A percentile compares a stretch with the other conserved stretches of the same genome.
Conservation (phyloP, 2,113 vertebrate species). For the Sapayoa aenigma region DNA sequence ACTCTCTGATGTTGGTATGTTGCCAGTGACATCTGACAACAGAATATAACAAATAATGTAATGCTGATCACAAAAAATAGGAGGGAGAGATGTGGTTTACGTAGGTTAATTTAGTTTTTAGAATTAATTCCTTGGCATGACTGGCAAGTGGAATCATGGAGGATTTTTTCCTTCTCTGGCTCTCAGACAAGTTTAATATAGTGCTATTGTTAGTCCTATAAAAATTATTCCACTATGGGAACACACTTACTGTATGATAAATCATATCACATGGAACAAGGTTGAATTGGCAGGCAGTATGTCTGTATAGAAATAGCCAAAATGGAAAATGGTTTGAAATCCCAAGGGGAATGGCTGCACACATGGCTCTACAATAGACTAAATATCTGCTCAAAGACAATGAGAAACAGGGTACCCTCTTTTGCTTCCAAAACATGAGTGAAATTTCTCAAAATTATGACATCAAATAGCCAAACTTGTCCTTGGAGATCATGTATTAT, state of each 20-base stretch:
- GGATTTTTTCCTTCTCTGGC: not conserved
- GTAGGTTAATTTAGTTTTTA: conserved; percentile 13
- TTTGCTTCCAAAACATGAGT: not conserved
- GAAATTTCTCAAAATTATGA: not conserved
- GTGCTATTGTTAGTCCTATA: not conserved
- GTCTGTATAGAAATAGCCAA: not conserved
- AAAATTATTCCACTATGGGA: not conserved
- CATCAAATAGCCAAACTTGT: not conserved
- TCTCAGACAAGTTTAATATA: not conserved
- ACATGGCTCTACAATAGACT: not conserved
- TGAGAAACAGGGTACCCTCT: not conserved
- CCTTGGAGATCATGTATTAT: not conserved
- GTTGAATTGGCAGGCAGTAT: not conserved
- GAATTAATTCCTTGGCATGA: not conserved
- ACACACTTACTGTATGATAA: not conserved
- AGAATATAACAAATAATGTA: not conserved
- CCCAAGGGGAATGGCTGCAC: not conserved
- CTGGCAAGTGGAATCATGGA: not conserved
- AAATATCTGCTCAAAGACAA: not conserved
- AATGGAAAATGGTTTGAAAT: not conserved
- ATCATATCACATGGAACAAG: not conserved
- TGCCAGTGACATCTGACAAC: conserved; percentile 3
- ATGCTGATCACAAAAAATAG: conserved; percentile 1
- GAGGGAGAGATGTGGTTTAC: not conserved
- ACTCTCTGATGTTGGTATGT: not conserved